Conservation (phyloP, 2,888 invertebrate species). For the Nomada fabriciana region DNA sequence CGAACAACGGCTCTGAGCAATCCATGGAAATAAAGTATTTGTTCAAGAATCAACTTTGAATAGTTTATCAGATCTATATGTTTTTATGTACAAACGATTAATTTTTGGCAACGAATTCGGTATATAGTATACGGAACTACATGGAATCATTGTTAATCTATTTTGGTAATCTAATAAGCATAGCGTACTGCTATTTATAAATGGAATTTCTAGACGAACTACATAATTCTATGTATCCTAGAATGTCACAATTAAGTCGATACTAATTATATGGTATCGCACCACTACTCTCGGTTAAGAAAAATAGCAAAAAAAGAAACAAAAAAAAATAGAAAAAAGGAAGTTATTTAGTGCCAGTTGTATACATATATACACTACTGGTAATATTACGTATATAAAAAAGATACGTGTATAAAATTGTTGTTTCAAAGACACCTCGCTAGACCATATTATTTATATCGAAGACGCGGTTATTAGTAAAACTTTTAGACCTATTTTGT, state of each 20-base stretch:
- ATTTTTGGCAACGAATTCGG: conserved; percentile 56
- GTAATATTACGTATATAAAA: conserved; percentile 53
- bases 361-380: conserved; percentile 34
- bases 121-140: conserved; percentile 36
- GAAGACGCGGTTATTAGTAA: conserved; percentile 39
- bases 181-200: conserved; percentile 39
- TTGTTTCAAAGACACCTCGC: conserved; percentile 23
- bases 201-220: conserved; percentile 34
- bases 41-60: conserved; percentile 48
- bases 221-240: conserved; percentile 45
- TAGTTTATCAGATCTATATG: conserved; percentile 44
- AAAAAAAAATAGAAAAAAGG: neutral
- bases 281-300: conserved; percentile 19
- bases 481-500: conserved; percentile 42
- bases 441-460: conserved; percentile 36
- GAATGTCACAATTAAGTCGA: conserved; percentile 35
- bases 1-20: neutral
- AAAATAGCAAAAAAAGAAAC: neutral
- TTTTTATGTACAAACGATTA: conserved; percentile 50
- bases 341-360: conserved; percentile 37
- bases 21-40: conserved; percentile 37
- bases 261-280: conserved; percentile 26
- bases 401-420: conserved; percentile 57
- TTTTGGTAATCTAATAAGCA: conserved; percentile 35
- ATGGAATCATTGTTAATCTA: conserved; percentile 35